Base-by-base conservation (phyloP, 2,113 vertebrate genomes). In the Pseudolaguvia tuberculata region DNA sequence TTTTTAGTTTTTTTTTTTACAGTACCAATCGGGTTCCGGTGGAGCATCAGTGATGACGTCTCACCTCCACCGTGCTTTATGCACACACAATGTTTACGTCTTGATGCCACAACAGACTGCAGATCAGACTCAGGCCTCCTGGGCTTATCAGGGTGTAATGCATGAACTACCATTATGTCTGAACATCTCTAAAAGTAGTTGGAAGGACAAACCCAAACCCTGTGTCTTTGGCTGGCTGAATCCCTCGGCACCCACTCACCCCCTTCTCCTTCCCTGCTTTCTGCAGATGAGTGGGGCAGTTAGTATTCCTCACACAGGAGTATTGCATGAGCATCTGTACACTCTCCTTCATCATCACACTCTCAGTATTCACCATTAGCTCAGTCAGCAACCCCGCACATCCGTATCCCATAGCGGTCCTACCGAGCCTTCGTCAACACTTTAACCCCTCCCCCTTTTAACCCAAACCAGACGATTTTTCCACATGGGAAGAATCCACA, bases 281-380 rank as follows among this genome's bases (percentile, higher is more conserved):
- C 76, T 71, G 76, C 76, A 72, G 76, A 65, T 39, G 63, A 59
- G 58, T 25, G 9, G 42, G 48, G 57, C 75, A 23, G 76, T 81
- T 81, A 72, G 73, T 81, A 81, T 81, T 78, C 79, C 8, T 72
- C 23, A 58, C 76, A 78, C 76, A 53, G 72, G 71, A 68, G 52
- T 59, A 52, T 42, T 56, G 47, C 18, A 58, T 29, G 6, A 75
- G 58, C n/a, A 21, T 55, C 68, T 20, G 57, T 21, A 20, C 5
- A 25, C 39, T 67, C 39, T 35, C 55, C 65, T 69, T 47, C 4
- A 59, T 61, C 75, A 62, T 61, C 67, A 42, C 57, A 13, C 47
- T 58, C 21, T 23, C 48, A 55, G 59, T 76, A 67, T 70, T 57
- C 35, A 39, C 66, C 15, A 70, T 77, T 70, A 77, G 55, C 65